A percentile compares a stretch with the other conserved stretches of the same genome.
Evolutionary conservation across 2,888 invertebrate species (phyloP).

Genomic region (Abrostola triplasia): DNA sequence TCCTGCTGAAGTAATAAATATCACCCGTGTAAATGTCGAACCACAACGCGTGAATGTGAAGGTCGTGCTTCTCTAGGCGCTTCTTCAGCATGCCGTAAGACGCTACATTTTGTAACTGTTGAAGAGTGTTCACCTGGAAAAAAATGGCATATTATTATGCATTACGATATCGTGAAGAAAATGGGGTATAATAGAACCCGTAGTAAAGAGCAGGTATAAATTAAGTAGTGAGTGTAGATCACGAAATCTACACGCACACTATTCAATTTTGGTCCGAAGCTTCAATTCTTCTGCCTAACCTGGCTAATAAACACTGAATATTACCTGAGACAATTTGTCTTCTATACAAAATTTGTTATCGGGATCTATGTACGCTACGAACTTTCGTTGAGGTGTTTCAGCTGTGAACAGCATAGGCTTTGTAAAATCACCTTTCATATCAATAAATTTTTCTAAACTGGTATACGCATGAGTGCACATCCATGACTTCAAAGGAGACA

Average conservation of each 20-base stretch:
- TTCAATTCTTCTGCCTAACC: background rate
- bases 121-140: constrained; percentile 94
- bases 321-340: constrained; percentile 97
- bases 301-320: background rate
- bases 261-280: too few relatives aligned
- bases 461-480: constrained; percentile 95
- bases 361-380: constrained; percentile 98
- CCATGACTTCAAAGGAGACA: constrained; percentile 97
- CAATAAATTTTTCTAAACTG: constrained; percentile 94
- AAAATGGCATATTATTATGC: background rate
- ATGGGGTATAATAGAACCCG: too few relatives aligned
- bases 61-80: constrained; percentile 93
- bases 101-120: constrained; percentile 97
- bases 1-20: constrained; percentile 97
- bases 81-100: constrained; percentile 96
- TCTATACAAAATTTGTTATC: constrained; percentile 95
- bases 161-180: too few relatives aligned
- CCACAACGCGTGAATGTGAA: constrained; percentile 98
- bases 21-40: constrained; percentile 99
- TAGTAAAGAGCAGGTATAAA: too few relatives aligned
- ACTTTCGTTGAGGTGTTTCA: constrained; percentile 95
- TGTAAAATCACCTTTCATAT: constrained; percentile 89
- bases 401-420: constrained; percentile 95
- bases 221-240: too few relatives aligned
- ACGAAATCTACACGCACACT: too few relatives aligned